phyloP scores from a whole-genome alignment of 2,888 invertebrate genomes.

The Eledone cirrhosa region DNA sequence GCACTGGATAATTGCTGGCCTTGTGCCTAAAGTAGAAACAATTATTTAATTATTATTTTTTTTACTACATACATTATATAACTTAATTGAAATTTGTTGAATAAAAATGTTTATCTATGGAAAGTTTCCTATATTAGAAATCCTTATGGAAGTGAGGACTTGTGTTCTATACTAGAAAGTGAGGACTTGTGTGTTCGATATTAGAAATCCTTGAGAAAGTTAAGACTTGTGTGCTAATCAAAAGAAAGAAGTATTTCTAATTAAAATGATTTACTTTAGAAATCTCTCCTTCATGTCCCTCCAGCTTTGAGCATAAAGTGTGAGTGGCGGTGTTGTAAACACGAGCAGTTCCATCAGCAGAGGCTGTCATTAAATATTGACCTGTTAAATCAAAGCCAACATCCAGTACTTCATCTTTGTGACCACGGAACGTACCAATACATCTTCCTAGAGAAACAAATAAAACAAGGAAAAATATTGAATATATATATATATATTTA shows the following conservation, averaged over 20 bases:
- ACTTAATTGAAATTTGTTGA: too few species aligned
- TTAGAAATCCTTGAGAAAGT: too few species aligned
- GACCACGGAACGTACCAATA: slow-evolving; percentile 64
- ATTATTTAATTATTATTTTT: too few species aligned
- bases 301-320: slow-evolving; percentile 59
- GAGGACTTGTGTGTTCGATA: too few species aligned
- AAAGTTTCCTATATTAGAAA: too few species aligned
- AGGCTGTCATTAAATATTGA: slow-evolving; percentile 77
- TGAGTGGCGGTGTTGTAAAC: slow-evolving; percentile 74
- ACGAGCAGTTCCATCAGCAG: slow-evolving; percentile 79
- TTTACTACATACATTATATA: too few species aligned
- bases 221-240: too few species aligned
- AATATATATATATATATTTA: not conserved
- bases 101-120: too few species aligned
- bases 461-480: not conserved
- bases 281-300: slow-evolving; percentile 67
- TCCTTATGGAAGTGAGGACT: too few species aligned
- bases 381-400: slow-evolving; percentile 81
- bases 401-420: slow-evolving; percentile 74
- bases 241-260: not conserved
- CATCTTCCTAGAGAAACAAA: slow-evolving; percentile 52
- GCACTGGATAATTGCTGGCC: too few species aligned
- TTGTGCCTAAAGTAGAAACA: too few species aligned
- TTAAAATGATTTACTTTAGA: slow-evolving; percentile 62
- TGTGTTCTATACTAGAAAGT: too few species aligned